Evolutionary conservation across 2,797 vertebrate species (phyloP), one percentile per base, ranked within the genome.

Genomic region (Galaxias olidus): DNA sequence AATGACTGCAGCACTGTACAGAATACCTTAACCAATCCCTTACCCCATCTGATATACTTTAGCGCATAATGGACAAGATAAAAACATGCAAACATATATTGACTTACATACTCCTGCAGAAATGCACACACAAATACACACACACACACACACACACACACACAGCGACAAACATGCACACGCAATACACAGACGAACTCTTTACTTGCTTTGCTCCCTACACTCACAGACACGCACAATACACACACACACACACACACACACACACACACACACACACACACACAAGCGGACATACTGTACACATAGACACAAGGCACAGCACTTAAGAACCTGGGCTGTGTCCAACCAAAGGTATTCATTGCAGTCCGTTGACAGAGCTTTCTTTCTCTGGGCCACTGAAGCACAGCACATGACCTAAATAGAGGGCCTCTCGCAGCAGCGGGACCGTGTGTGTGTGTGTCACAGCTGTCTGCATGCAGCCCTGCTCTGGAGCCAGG

Each of bases 401-500:
- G 80, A 77, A 84, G 81, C 80, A 69, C 77, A 86, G 77, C 81
- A 86, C 82, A 79, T 86, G 86, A 87, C 86, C 87, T 86, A 87
- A 87, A 88, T 88, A 88, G 87, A 86, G 85, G 84, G 79, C 72
- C 84, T 30, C 86, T 87, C 18, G 66, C 74, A 66, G 85, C 85
- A 78, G 86, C 80, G 66, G 77, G 30, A 30, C 8, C 81, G 74
- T n/a, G 74, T 65, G 81, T 66, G 79, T 84, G 85, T 81, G 88
- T 84, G 72, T 75, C 83, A 85, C 88, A 89, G 84, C 87, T 89
- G 88, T 86, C 85, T 84, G 69, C 77, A 79, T 84, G 69, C 77
- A 79, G 81, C 66, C 19, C 74, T 73, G 81, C 81, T 76, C 82
- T 80, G 79, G 83, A 84, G 86, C 85, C 73, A 74, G 82, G 73